Base-by-base conservation (phyloP, 2,113 vertebrate genomes). In the Ceuthmochares aereus region DNA sequence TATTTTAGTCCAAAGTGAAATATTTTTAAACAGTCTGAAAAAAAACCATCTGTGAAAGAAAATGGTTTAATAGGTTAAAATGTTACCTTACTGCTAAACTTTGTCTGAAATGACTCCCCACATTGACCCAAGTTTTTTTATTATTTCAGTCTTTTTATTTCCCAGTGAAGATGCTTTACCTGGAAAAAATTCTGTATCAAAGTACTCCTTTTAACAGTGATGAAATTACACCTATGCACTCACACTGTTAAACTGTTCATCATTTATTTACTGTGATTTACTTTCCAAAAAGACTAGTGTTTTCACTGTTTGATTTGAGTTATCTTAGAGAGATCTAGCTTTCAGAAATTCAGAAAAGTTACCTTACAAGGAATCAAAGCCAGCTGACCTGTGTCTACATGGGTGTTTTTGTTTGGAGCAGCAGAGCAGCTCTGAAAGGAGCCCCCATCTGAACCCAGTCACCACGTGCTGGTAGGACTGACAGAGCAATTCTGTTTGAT, bases 381-480 rank as follows among this genome's bases (percentile, higher is more conserved):
- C 52, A 49, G 40, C 5, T 78, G 64, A 43, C 43, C 43, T 23
- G 14, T 32, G 49, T 30, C 54, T 58, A 34, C 4, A 3, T 8
- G 20, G 20, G 26, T 32, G 21, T 30, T 85, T 59, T 25, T 9
- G n/a, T 81, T 54, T 77, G 51, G 42, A 47, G 29, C n/a, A 32
- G 36, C 19, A 8, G 30, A n/a, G 25, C 54, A 47, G 74, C 47
- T 56, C 43, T 25, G 67, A 49, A 69, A 18, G 0, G 3, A 84
- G 40, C 6, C 26, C 37, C 20, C 12, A 30, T n/a, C 14, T 49
- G 52, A 76, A 58, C n/a, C 5, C 13, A 7, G 62, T 36, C 36
- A 29, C 18, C 5, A 2, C 0, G 2, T 21, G 47, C 37, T 73
- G 84, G 19, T 32, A 1, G 0, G 25, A 60, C 4, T n/a, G 58